Evolutionary conservation across 2,888 invertebrate species (phyloP).

Genomic region (Pristionchus arcanus): DNA sequence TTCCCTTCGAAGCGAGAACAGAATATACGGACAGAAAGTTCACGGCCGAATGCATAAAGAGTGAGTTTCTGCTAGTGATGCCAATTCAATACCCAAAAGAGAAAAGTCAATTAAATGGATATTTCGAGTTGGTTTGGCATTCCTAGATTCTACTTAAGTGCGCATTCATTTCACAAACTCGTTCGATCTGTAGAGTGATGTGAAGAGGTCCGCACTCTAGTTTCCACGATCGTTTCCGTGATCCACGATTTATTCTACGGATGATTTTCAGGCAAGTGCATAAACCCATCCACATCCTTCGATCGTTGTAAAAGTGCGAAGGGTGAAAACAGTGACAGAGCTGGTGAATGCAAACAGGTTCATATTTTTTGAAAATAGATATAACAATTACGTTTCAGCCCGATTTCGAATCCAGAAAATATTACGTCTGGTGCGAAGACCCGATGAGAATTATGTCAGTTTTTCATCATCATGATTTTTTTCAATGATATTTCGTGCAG

Average conservation of each 20-base stretch:
- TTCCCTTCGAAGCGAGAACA: background rate
- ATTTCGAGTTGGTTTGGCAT: too few relatives aligned
- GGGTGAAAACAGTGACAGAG: background rate
- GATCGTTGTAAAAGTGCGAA: background rate
- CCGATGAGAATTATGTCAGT: background rate
- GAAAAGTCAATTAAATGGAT: too few relatives aligned
- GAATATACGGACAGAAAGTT: background rate
- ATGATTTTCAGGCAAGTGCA: background rate
- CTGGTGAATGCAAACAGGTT: background rate
- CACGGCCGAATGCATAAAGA: background rate
- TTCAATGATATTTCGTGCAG: too few relatives aligned
- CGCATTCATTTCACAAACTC: too few relatives aligned
- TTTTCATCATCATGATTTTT: background rate
- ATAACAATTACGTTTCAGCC: background rate
- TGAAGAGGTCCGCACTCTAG: too few relatives aligned
- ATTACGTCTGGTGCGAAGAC: background rate
- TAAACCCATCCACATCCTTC: background rate
- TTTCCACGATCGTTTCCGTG: too few relatives aligned
- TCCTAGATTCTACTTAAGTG: too few relatives aligned
- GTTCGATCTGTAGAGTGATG: too few relatives aligned
- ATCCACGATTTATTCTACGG: too few relatives aligned
- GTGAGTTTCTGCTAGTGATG: background rate
- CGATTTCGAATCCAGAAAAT: background rate
- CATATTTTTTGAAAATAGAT: background rate
- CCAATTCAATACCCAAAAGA: too few relatives aligned